Conservation (phyloP, 2,888 invertebrate genomes). For the Dioctria linearis region DNA sequence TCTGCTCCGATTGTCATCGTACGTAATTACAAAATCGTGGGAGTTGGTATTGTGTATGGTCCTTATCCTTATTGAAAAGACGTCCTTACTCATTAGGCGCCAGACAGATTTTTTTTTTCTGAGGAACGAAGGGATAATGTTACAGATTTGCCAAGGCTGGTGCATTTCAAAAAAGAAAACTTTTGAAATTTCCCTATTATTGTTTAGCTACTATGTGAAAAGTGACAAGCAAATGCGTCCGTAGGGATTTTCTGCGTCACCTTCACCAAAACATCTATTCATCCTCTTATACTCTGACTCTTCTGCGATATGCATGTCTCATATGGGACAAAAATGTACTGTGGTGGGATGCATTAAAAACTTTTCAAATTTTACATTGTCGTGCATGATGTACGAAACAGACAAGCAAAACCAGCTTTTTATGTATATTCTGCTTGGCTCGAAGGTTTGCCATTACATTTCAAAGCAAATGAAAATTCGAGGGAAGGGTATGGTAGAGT, state of each 20-base stretch:
- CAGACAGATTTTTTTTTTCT: slow-evolving; percentile 1
- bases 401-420: too few species aligned
- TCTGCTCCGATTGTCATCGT: slow-evolving; percentile 3
- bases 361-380: slow-evolving; percentile 37
- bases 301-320: background rate
- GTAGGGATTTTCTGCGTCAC: slow-evolving; percentile 5
- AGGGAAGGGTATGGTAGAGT: background rate
- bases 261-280: background rate
- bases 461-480: slow-evolving; percentile 32
- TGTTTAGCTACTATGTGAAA: slow-evolving; percentile 29
- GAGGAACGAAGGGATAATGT: background rate
- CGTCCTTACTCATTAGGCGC: slow-evolving; percentile 19
- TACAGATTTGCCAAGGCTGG: slow-evolving; percentile 16
- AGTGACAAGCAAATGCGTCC: slow-evolving; percentile 33
- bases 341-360: slow-evolving; percentile 10
- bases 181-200: background rate
- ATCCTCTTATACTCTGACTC: background rate
- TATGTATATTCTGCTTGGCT: background rate
- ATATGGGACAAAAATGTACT: background rate
- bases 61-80: slow-evolving; percentile 2
- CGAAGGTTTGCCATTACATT: background rate
- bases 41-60: background rate
- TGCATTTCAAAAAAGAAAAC: background rate
- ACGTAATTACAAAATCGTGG: slow-evolving; percentile 34
- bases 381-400: background rate